A percentile compares a stretch with the other conserved stretches of the same genome.
Conservation (phyloP, 2,113 vertebrate genomes). For the Chiloscyllium plagiosum region DNA sequence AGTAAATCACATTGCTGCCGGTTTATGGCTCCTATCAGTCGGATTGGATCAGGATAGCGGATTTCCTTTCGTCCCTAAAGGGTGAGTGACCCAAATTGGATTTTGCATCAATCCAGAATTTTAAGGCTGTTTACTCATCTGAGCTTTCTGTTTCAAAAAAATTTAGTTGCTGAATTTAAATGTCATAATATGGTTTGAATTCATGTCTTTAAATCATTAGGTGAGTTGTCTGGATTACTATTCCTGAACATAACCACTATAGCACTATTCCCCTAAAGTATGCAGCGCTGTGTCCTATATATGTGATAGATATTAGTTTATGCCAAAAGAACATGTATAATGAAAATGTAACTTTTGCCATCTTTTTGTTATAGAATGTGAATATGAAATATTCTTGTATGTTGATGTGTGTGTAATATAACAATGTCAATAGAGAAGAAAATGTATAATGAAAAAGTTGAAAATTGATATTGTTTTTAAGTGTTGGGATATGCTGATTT, state of each 20-base stretch:
- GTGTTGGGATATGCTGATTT: constrained; percentile 26
- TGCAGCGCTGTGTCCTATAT: not conserved
- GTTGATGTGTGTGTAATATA: not conserved
- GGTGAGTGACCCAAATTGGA: not conserved
- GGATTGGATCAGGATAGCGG: not conserved
- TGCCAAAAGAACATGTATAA: not conserved
- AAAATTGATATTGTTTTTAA: not conserved
- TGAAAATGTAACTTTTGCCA: not conserved
- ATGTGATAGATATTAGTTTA: not conserved
- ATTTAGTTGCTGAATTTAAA: not conserved
- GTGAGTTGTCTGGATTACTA: not conserved
- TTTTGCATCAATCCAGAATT: not conserved
- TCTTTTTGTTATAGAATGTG: not conserved
- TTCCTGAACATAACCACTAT: not conserved
- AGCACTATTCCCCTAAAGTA: not conserved
- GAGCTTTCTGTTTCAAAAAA: not conserved
- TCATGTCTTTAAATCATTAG: not conserved
- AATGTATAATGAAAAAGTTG: not conserved
- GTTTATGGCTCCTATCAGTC: not conserved
- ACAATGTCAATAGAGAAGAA: not conserved
- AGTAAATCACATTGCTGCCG: not conserved
- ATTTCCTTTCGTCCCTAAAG: not conserved
- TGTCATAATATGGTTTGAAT: not conserved
- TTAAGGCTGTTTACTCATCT: not conserved
- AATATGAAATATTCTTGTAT: not conserved